phyloP scores from a whole-genome alignment of 1,140 invertebrate species.

The Gyrodactylus bullatarudis region DNA sequence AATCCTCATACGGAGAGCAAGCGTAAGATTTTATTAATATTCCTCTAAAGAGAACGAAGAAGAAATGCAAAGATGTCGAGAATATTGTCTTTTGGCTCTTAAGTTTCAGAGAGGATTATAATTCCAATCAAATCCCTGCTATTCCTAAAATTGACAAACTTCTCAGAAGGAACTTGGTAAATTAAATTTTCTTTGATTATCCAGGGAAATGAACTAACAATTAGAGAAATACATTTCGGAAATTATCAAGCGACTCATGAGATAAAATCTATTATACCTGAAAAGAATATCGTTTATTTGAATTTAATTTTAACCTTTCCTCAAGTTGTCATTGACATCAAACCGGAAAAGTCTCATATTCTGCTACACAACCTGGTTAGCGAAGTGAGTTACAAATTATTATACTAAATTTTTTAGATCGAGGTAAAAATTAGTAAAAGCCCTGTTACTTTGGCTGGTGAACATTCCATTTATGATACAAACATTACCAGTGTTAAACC shows the following conservation, averaged over 20 bases:
- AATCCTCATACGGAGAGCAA: background rate
- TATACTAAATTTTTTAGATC: background rate
- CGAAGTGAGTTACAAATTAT: background rate
- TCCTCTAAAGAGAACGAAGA: background rate
- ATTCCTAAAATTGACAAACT: background rate
- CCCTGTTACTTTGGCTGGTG: background rate
- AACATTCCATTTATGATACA: background rate
- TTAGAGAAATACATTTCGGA: background rate
- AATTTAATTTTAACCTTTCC: background rate
- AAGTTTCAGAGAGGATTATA: background rate
- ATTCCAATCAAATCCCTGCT: background rate
- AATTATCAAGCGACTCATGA: background rate
- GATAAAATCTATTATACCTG: background rate
- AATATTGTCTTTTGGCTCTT: background rate
- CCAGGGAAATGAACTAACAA: background rate
- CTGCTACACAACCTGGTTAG: background rate
- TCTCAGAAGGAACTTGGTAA: background rate
- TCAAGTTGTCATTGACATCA: background rate
- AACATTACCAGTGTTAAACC: background rate
- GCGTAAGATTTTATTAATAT: background rate
- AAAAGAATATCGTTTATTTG: background rate
- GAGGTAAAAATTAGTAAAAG: background rate
- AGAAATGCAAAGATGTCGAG: background rate
- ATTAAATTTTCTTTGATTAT: too few species aligned
- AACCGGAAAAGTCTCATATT: background rate